Evolutionary conservation across 2,113 vertebrate species (phyloP), one percentile per base, ranked within the genome.

Genomic region (Rostratula benghalensis): DNA sequence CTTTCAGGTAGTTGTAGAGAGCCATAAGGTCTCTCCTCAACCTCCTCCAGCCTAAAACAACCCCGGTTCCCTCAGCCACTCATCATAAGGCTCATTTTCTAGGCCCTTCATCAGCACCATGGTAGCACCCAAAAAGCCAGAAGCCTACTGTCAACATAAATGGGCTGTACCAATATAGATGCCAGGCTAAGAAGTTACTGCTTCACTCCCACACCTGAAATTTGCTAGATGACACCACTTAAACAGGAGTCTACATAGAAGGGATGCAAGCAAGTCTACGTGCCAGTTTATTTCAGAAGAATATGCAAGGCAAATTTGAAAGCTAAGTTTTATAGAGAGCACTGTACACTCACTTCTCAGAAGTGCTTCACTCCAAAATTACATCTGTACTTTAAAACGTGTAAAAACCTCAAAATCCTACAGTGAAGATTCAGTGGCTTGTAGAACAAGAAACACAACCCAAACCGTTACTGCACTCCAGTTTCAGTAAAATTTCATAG

Each of bases 361-460:
- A 95, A 91, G 13, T 39, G 53, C 45, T 90, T 79, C 85, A 53
- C 57, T 83, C 81, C 87, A 94, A 94, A 96, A 93, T 73, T 65
- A 83, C 65, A 93, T 87, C 90, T 80, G 59, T 80, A 91, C 67
- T 93, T 94, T 5, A 30, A 94, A 48, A 93, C 53, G 39, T 78
- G 92, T 74, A 91, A 95, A 95, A 92, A 35, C 11, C 25, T 70
- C 56, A 6, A 90, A 93, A 93, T 92, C 64, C 75, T 89, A 70
- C 79, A 60, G 83, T 54, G 20, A 46, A 65, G 61, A 94, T 83
- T 85, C 87, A 73, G 70, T 35, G 30, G 24, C 28, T 85, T 85
- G 48, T 61, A 91, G 60, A 23, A 90, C n/a, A n/a, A n/a, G n/a
- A n/a, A n/a, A n/a, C n/a, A n/a, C n/a, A n/a, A 68, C 10, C 41